These are phyloP conservation scores for Antheraea mylitta DNA, from an alignment of 1,140 invertebrate genomes.

Conservation along the genomic window DNA sequence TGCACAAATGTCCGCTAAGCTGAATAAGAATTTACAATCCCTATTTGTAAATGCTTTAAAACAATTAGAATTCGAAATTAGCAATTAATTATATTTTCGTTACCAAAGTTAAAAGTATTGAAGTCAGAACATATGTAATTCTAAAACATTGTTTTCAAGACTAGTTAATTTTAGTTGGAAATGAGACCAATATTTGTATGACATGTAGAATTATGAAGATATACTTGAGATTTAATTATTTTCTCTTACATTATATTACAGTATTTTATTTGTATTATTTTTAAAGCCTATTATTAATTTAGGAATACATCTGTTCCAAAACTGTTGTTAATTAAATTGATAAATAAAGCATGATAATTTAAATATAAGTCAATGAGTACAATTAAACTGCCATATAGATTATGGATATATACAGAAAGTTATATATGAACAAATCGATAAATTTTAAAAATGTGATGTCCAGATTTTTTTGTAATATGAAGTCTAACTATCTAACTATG, in stretches of 20 bases:
- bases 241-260: neutral
- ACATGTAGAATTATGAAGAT: neutral
- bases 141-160: neutral
- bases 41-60: conserved; percentile 20
- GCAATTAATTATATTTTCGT: conserved; percentile 20
- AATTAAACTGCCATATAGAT: neutral
- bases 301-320: neutral
- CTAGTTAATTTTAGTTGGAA: neutral
- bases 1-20: conserved; percentile 59
- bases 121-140: neutral
- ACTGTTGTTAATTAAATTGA: neutral
- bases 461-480: neutral
- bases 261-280: neutral
- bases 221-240: neutral
- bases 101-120: conserved; percentile 40
- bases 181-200: neutral
- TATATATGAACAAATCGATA: neutral
- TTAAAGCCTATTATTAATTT: neutral
- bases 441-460: neutral
- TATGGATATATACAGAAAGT: neutral
- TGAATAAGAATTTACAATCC: conserved; percentile 24
- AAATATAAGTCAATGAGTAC: neutral
- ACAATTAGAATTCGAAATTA: conserved; percentile 12
- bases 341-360: neutral
- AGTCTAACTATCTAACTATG: no score